phyloP scores from a whole-genome alignment of 2,797 vertebrate genomes.

The Salarias fasciatus region DNA sequence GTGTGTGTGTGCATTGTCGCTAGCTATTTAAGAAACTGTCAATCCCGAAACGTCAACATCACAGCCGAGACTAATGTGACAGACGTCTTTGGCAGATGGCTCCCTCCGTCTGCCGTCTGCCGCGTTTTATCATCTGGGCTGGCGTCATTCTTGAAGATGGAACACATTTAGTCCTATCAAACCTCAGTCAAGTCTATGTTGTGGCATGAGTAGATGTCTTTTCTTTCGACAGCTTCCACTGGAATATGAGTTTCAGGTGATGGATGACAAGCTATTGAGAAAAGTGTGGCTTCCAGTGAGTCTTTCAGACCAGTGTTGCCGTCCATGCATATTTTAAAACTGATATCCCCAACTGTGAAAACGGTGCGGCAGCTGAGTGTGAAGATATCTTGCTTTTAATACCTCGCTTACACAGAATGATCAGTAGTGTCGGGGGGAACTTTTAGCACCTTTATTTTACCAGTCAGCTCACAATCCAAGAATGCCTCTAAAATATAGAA shows the following conservation, averaged over 20 bases:
- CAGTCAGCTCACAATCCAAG: too few species aligned
- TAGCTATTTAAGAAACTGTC: too few species aligned
- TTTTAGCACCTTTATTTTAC: too few species aligned
- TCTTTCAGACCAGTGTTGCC: slow-evolving; percentile 9
- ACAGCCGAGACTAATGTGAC: not conserved
- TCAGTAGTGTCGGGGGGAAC: too few species aligned
- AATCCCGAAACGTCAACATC: not conserved
- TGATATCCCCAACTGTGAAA: too few species aligned
- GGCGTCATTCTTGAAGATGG: slow-evolving; percentile 1
- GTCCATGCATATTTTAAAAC: too few species aligned
- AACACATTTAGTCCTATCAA: slow-evolving; percentile 3
- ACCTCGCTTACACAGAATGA: too few species aligned
- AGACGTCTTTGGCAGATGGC: slow-evolving; percentile 7
- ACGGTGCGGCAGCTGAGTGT: too few species aligned
- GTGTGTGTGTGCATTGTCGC: too few species aligned
- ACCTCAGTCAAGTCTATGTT: too few species aligned
- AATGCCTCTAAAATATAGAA: too few species aligned
- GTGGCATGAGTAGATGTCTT: not conserved
- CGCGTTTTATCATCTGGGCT: slow-evolving; percentile 3
- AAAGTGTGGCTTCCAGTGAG: not conserved
- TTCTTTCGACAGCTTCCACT: not conserved
- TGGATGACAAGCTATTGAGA: not conserved
- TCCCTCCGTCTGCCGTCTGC: slow-evolving; percentile 18
- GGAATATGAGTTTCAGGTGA: not conserved
- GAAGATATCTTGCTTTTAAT: too few species aligned